Conservation (phyloP, 53 echinoderm and acorn worm species). For the Actinopyga echinites region DNA sequence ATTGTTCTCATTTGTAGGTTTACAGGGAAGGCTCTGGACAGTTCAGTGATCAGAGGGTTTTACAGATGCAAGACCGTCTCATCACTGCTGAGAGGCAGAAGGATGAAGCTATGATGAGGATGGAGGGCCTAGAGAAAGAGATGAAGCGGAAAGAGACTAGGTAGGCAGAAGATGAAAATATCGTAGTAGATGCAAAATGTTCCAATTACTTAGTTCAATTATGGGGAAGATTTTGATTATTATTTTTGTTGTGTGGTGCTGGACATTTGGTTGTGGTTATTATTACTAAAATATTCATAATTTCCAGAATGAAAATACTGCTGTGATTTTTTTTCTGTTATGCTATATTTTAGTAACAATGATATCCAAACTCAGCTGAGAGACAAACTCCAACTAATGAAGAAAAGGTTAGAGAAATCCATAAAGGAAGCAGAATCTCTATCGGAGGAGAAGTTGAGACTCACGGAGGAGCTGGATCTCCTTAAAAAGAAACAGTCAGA, state of each 20-base stretch:
- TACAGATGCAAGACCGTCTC: slow-evolving; percentile 81
- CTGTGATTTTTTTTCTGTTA: too few species aligned
- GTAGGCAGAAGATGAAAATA: too few species aligned
- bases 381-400: slow-evolving; percentile 66
- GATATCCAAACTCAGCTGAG: slow-evolving; percentile 73
- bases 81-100: slow-evolving; percentile 79
- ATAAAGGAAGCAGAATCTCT: slow-evolving; percentile 80
- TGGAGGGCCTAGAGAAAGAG: slow-evolving; percentile 81
- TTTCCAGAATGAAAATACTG: background rate
- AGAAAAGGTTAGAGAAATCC: slow-evolving; percentile 64
- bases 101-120: slow-evolving; percentile 73
- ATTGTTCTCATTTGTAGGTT: slow-evolving; percentile 49
- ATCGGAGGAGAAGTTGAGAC: slow-evolving; percentile 72
- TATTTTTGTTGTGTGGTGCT: too few species aligned
- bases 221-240: too few species aligned
- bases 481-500: slow-evolving; percentile 69
- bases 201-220: too few species aligned
- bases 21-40: slow-evolving; percentile 77
- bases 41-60: slow-evolving; percentile 64
- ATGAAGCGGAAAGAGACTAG: slow-evolving; percentile 55
- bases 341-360: slow-evolving; percentile 66
- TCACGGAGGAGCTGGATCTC: slow-evolving; percentile 79
- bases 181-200: too few species aligned
- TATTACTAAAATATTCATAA: too few species aligned
- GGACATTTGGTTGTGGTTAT: too few species aligned